Evolutionary conservation across 2,797 vertebrate species (phyloP).

Genomic region (Gymnothorax javanicus): DNA sequence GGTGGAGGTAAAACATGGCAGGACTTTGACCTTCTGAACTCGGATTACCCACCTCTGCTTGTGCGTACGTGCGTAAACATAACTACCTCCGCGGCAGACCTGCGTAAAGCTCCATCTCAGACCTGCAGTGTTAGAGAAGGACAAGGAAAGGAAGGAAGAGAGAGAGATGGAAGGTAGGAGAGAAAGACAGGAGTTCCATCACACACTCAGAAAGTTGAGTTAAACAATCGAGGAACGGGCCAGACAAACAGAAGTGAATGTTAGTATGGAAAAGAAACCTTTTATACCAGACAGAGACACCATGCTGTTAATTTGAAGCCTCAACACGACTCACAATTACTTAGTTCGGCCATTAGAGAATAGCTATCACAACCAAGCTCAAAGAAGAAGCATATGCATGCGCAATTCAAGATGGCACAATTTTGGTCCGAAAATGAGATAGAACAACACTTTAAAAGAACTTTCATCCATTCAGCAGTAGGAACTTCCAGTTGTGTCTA

Average conservation of each 20-base stretch:
- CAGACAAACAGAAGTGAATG: background rate
- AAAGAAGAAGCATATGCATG: background rate
- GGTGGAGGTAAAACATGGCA: too few species aligned
- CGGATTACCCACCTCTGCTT: too few species aligned
- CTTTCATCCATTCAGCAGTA: background rate
- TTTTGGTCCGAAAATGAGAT: background rate
- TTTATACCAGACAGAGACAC: background rate
- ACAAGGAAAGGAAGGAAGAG: constrained; percentile 47
- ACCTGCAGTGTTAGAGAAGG: constrained; percentile 71
- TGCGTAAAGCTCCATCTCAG: constrained; percentile 83
- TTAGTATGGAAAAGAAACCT: constrained; percentile 13
- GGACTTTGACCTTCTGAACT: too few species aligned
- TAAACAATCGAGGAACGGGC: constrained; percentile 37
- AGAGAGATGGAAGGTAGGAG: constrained; percentile 45
- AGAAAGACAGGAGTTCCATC: constrained; percentile 57
- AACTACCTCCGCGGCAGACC: constrained; percentile 83
- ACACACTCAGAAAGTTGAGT: constrained; percentile 57
- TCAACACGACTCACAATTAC: background rate
- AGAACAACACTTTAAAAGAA: background rate
- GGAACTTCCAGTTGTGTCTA: too few species aligned
- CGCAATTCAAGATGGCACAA: background rate
- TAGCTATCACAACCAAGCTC: background rate
- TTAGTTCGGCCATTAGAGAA: background rate
- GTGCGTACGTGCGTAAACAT: constrained; percentile 28
- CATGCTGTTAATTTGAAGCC: background rate